phyloP scores from a whole-genome alignment of 1,140 invertebrate genomes.

The Macrobrachium nipponense region DNA sequence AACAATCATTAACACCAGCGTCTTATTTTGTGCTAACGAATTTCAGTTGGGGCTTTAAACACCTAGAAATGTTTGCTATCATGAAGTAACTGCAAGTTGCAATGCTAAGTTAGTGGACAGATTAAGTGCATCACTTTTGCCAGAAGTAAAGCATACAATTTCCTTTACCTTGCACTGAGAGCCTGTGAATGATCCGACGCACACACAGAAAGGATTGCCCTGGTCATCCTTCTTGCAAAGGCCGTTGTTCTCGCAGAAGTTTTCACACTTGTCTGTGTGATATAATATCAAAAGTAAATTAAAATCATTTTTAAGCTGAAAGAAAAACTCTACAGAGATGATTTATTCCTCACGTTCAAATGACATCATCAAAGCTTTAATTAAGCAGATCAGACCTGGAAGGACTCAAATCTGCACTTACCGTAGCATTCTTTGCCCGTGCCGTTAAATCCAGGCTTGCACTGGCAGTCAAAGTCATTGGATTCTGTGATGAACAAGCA shows the following conservation, averaged over 20 bases:
- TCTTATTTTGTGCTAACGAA: no score
- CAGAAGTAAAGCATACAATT: not conserved
- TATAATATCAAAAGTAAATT: slow-evolving; percentile 64
- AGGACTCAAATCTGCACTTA: slow-evolving; percentile 25
- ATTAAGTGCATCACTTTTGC: not conserved
- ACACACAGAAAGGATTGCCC: slow-evolving; percentile 72
- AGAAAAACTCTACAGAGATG: no score
- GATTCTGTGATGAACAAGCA: slow-evolving; percentile 88
- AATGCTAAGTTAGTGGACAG: no score
- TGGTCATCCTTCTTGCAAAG: slow-evolving; percentile 82
- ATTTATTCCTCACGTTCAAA: no score
- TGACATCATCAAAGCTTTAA: no score
- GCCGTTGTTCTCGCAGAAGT: slow-evolving; percentile 92
- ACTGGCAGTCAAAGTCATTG: slow-evolving; percentile 88
- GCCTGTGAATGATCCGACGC: slow-evolving; percentile 51
- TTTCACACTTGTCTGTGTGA: slow-evolving; percentile 88
- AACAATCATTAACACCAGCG: no score
- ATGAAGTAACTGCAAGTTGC: no score
- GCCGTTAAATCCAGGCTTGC: slow-evolving; percentile 93
- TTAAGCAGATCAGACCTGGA: slow-evolving; percentile 3
- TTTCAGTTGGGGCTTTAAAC: no score
- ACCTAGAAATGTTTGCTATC: no score
- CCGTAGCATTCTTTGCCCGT: slow-evolving; percentile 80
- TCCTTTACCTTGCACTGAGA: slow-evolving; percentile 44
- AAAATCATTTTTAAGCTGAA: no score